Base-by-base conservation (phyloP, 2,888 invertebrate species). In the Tubulanus polymorphus region DNA sequence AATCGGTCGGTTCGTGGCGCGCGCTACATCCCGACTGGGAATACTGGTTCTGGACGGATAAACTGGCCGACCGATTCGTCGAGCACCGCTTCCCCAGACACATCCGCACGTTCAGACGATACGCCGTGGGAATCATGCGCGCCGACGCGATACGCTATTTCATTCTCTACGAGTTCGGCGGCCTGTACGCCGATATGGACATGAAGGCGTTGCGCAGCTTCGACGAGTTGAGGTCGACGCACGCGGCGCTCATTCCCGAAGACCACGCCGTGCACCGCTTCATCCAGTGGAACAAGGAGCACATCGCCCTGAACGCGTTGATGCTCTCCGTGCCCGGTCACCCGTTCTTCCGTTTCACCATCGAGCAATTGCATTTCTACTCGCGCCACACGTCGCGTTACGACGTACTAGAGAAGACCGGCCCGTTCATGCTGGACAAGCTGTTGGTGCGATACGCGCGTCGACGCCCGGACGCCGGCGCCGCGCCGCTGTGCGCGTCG, bases 131-230 rank as follows among this genome's bases (percentile, higher is more conserved):
- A 8, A 53, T 62, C 12, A 54, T 57, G 49, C 49, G 57, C 28
- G 60, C 58, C 18, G 62, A 64, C 46, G 63, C 46, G n/a, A 59
- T 63, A 54, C 51, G 65, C 10, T 65, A 59, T 30, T 61, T 63
- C 47, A 55, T 65, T 6, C 23, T 65, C 23, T 55, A 65, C 45
- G 47, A 55, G 10, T 64, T 51, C 51, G 65, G 65, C 5, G 65
- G 65, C 10, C 47, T 65, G 18, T 65, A 65, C 50, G 55, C 60
- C 8, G 65, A 65, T 48, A 25, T 65, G 10, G 65, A 65, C 32
- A 52, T 59, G 49, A 56, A 54, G 46, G 45, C 52, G 18, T 35
- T 64, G 35, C 51, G 55, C 29, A 58, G 62, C 1, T 47, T 65
- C 18, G 61, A 63, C 50, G 29, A 45, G 18, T 58, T 57, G 62